Evolutionary conservation across 2,113 vertebrate species (phyloP).

Genomic region (Heterotilapia buettikoferi): DNA sequence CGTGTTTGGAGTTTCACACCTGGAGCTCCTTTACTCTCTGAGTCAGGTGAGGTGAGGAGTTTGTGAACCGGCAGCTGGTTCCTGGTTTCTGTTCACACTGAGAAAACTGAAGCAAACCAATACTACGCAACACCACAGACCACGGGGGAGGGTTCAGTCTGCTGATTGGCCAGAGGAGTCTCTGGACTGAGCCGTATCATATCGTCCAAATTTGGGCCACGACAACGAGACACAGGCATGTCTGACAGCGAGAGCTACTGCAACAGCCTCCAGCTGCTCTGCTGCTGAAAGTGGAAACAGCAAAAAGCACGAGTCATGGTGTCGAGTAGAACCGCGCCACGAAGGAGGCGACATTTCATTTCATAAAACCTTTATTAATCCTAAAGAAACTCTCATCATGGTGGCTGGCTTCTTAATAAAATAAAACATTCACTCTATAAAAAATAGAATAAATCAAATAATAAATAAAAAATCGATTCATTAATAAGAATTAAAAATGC

Average conservation of each 20-base stretch:
- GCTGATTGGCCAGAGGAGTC: background rate
- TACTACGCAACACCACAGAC: background rate
- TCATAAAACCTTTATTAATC: accelerated
- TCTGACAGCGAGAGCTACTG: background rate
- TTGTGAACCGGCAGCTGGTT: background rate
- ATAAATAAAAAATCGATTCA: background rate
- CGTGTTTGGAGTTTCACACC: background rate
- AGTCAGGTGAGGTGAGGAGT: background rate
- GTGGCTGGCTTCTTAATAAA: background rate
- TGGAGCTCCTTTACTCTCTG: background rate
- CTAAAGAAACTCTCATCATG: background rate
- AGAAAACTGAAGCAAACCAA: background rate
- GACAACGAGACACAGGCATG: background rate
- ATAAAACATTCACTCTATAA: background rate
- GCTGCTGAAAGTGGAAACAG: background rate
- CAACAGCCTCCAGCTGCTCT: background rate
- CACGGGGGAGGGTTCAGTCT: background rate
- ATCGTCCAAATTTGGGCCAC: background rate
- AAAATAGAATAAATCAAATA: background rate
- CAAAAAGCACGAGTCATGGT: background rate
- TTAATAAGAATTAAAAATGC: background rate
- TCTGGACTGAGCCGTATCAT: background rate
- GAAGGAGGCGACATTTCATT: background rate
- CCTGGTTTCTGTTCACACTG: background rate
- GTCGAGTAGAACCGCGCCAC: accelerated